These are phyloP conservation scores for Hippoglossus stenolepis DNA, from an alignment of 2,113 vertebrate species.

Conservation along the genomic window DNA sequence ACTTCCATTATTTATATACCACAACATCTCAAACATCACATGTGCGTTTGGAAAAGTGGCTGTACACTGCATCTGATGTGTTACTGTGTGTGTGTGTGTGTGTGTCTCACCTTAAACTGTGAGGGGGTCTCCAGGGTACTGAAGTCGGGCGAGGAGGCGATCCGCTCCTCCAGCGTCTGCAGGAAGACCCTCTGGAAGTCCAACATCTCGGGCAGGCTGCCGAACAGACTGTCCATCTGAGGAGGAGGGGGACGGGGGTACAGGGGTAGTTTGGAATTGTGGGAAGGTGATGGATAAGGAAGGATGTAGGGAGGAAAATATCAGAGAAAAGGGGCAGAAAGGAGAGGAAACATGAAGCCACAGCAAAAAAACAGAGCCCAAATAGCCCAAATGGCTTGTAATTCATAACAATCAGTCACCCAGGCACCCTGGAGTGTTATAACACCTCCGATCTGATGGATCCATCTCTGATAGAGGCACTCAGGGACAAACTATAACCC, in stretches of 20 bases:
- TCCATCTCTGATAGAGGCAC: constrained; percentile 63
- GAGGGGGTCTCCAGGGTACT: constrained; percentile 90
- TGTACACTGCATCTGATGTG: not conserved
- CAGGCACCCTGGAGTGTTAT: constrained; percentile 39
- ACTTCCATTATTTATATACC: constrained; percentile 55
- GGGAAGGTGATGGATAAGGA: constrained; percentile 16
- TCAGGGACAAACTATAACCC: constrained; percentile 40
- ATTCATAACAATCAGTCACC: constrained; percentile 64
- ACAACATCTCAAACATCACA: constrained; percentile 28
- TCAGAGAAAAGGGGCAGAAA: not conserved
- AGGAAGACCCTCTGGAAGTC: constrained; percentile 98
- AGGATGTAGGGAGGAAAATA: constrained; percentile 18
- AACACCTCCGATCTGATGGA: constrained; percentile 55
- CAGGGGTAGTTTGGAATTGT: not conserved
- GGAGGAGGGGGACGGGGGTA: not conserved
- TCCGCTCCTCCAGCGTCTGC: constrained; percentile 95
- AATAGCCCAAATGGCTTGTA: constrained; percentile 28
- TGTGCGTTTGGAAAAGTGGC: not conserved
- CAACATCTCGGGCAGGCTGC: constrained; percentile 96
- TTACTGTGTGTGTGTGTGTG: too few species aligned
- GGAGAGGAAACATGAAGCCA: constrained; percentile 23
- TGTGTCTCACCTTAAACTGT: constrained; percentile 89
- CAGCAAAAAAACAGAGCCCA: not conserved
- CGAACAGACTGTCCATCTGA: constrained; percentile 98
- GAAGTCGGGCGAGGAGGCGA: constrained; percentile 91